phyloP scores from a whole-genome alignment of 2,797 vertebrate genomes.

The Amniataba percoides region DNA sequence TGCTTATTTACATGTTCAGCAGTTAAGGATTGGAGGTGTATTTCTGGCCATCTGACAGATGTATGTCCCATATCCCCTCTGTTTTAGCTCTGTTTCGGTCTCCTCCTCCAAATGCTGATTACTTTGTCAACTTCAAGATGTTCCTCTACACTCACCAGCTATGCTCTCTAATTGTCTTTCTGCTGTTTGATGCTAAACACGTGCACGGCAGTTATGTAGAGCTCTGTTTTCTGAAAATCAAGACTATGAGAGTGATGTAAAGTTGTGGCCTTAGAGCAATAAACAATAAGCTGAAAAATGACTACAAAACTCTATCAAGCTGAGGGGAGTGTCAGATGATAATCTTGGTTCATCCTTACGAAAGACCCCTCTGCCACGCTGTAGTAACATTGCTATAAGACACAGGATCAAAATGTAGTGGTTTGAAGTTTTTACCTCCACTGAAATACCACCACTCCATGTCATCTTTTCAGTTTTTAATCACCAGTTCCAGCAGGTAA shows the following conservation, averaged over 20 bases:
- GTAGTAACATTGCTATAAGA: background rate
- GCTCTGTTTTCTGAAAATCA: background rate
- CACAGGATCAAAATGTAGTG: background rate
- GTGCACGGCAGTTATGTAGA: background rate
- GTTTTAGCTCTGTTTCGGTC: background rate
- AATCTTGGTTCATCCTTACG: too few species aligned
- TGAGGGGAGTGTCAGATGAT: too few species aligned
- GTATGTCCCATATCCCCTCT: background rate
- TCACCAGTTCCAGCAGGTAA: constrained; percentile 57
- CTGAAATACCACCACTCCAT: background rate
- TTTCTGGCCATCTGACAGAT: background rate
- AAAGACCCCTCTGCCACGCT: background rate
- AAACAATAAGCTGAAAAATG: too few species aligned
- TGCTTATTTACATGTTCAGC: background rate
- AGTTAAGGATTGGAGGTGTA: background rate
- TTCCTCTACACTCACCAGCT: background rate
- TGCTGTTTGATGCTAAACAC: background rate
- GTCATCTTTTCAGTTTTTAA: background rate
- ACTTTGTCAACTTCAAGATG: background rate
- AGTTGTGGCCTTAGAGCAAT: too few species aligned
- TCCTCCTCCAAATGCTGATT: background rate
- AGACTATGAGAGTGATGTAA: background rate
- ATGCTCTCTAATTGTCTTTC: background rate
- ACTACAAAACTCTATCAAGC: too few species aligned
- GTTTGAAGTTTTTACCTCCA: background rate